phyloP scores from a whole-genome alignment of 1,140 invertebrate genomes.

The Cydia fagiglandana region DNA sequence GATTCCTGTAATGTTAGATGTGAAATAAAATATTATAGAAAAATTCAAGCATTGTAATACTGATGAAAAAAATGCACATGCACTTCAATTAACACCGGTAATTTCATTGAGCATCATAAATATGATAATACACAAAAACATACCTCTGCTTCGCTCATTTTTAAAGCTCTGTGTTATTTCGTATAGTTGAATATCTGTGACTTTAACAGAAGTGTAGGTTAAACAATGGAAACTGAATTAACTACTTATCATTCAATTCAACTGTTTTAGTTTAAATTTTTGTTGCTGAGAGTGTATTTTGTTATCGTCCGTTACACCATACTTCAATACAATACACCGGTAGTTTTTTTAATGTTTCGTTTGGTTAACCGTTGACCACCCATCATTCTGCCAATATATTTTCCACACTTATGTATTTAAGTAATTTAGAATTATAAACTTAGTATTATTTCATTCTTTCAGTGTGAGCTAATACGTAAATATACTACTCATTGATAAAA shows the following conservation, averaged over 20 bases:
- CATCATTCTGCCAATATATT: background rate
- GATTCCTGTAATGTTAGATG: slow-evolving; percentile 1
- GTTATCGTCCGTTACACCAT: slow-evolving; percentile 10
- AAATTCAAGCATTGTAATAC: background rate
- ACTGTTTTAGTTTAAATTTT: background rate
- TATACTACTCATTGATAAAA: too few relatives aligned
- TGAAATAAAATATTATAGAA: background rate
- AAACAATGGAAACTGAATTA: background rate
- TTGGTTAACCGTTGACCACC: background rate
- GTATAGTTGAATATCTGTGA: background rate
- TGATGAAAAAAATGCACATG: too few relatives aligned
- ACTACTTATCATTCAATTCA: background rate
- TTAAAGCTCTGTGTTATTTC: background rate
- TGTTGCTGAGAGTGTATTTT: background rate
- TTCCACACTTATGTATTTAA: too few relatives aligned
- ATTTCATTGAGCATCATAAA: background rate
- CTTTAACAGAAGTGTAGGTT: background rate
- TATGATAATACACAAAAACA: background rate
- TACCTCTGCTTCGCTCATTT: background rate
- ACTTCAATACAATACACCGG: background rate
- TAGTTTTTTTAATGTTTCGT: background rate
- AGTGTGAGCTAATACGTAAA: too few relatives aligned
- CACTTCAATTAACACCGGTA: background rate
- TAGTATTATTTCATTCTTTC: too few relatives aligned
- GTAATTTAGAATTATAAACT: too few relatives aligned